Percentiles rank a stretch among this genome's conserved stretches.
Evolutionary conservation across 1,140 invertebrate species (phyloP).

Genomic region (Olivierus martensii): DNA sequence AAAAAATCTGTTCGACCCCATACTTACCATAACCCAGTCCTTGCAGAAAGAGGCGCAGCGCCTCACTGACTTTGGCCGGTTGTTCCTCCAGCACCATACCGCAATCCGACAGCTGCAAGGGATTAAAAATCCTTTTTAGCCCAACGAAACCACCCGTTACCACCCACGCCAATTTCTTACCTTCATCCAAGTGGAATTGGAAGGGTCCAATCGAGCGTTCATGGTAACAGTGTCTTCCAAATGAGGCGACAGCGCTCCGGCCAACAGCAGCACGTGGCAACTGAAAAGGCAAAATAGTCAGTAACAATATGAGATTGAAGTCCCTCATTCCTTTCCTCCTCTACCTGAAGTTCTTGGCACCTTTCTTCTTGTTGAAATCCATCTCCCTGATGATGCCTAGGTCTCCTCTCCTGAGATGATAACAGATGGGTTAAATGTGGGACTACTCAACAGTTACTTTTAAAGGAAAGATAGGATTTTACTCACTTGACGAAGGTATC

Average conservation of each 20-base stretch:
- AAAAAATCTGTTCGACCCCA: not conserved
- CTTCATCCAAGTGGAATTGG: constrained; percentile 96
- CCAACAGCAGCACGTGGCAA: constrained; percentile 86
- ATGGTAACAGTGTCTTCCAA: constrained; percentile 92
- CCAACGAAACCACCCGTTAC: too few species aligned
- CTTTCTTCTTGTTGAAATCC: constrained; percentile 49
- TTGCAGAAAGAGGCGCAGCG: constrained; percentile 92
- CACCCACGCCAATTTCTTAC: constrained; percentile 33
- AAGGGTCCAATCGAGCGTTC: constrained; percentile 87
- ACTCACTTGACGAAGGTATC: constrained; percentile 63
- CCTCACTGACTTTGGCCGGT: constrained; percentile 92
- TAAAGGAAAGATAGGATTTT: too few species aligned
- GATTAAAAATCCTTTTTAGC: not conserved
- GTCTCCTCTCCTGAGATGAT: constrained; percentile 65
- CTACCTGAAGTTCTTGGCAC: constrained; percentile 40
- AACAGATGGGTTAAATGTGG: not conserved
- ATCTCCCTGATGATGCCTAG: constrained; percentile 69
- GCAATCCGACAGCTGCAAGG: constrained; percentile 77
- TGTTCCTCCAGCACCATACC: constrained; percentile 98
- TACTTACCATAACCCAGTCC: constrained; percentile 93
- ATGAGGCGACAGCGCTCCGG: constrained; percentile 85
- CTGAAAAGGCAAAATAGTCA: too few species aligned
- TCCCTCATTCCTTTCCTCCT: too few species aligned
- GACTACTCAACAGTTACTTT: too few species aligned
- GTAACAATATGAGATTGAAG: too few species aligned